Evolutionary conservation across 2,113 vertebrate species (phyloP).

Genomic region (Stomatorhinus ivindoensis): DNA sequence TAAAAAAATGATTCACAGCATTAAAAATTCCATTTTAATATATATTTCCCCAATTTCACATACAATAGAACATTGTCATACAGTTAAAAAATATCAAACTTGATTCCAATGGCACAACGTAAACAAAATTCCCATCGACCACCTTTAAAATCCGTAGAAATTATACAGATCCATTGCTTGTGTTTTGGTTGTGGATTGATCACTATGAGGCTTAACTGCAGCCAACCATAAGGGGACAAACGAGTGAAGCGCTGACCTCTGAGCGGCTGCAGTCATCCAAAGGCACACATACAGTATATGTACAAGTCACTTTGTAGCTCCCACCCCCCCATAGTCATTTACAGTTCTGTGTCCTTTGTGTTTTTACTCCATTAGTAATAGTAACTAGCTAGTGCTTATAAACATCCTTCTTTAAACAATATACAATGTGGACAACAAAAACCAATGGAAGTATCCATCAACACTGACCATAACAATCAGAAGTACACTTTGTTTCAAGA

Average conservation of each 20-base stretch:
- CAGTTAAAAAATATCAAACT: constrained; percentile 6
- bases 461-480: neutral
- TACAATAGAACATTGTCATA: neutral
- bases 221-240: neutral
- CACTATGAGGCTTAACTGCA: neutral
- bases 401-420: neutral
- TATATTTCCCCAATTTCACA: constrained; percentile 23
- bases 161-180: neutral
- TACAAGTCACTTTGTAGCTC: neutral
- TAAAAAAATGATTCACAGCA: constrained; percentile 55
- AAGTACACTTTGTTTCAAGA: neutral
- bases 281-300: neutral
- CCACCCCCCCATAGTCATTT: neutral
- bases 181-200: no score
- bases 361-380: neutral
- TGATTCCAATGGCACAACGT: neutral
- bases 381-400: neutral
- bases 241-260: neutral
- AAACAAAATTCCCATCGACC: constrained; percentile 1
- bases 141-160: neutral
- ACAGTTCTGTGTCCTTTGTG: neutral
- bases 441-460: neutral
- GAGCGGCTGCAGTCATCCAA: neutral
- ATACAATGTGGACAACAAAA: neutral
- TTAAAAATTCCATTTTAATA: constrained; percentile 53